Percentiles rank a stretch among this genome's conserved stretches.
Conservation (phyloP, 2,113 vertebrate species). For the Vanacampus margaritifer region DNA sequence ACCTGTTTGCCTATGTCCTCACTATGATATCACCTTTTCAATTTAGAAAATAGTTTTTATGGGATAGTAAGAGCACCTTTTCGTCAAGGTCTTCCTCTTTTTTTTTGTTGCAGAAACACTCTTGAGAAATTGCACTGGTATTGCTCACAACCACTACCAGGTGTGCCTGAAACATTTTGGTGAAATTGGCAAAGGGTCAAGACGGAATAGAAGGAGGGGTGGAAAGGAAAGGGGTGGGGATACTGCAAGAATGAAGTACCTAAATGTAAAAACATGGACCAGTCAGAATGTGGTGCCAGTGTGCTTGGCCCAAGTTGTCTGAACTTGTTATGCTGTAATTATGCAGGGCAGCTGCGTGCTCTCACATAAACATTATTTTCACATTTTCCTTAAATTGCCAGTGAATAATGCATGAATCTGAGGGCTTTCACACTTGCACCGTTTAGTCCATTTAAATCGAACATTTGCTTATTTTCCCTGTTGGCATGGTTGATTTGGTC, state of each 20-base stretch:
- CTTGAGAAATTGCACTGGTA: conserved; percentile 51
- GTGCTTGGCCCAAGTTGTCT: conserved; percentile 56
- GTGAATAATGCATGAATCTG: background rate
- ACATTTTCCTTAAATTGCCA: background rate
- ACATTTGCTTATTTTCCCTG: background rate
- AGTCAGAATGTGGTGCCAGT: conserved; percentile 42
- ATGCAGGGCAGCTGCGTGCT: conserved; percentile 43
- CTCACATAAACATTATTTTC: background rate
- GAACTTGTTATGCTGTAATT: conserved; percentile 60
- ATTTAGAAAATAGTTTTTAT: no score
- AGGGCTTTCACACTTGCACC: background rate
- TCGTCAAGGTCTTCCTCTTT: conserved; percentile 18
- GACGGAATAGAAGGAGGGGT: conserved; percentile 32
- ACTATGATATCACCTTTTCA: background rate
- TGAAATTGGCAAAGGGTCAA: conserved; percentile 61
- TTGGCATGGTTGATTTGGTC: background rate
- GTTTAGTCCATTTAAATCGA: background rate
- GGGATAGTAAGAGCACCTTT: conserved; percentile 36
- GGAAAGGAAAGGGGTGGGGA: conserved; percentile 18
- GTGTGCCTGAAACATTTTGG: conserved; percentile 66
- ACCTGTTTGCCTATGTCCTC: background rate
- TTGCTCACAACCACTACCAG: conserved; percentile 74
- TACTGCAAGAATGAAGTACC: conserved; percentile 39
- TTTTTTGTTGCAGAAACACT: conserved; percentile 30
- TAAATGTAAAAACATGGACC: conserved; percentile 64